These are phyloP conservation scores for Prochilodus magdalenae DNA, from an alignment of 2,113 vertebrate species.

Conservation along the genomic window DNA sequence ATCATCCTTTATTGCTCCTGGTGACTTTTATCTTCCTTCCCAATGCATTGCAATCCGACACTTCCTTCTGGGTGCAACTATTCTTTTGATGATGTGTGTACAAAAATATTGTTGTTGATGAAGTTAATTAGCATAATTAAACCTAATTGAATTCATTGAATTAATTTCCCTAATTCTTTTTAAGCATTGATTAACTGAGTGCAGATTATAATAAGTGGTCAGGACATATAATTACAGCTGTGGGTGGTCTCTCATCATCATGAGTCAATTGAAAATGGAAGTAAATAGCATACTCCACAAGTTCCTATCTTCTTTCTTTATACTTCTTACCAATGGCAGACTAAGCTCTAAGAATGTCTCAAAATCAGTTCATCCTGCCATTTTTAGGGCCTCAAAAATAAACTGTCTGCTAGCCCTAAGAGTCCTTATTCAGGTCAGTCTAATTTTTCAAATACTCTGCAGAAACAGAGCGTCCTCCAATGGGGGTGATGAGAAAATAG, in stretches of 20 bases:
- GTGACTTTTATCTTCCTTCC: too few species aligned
- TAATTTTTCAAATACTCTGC: conserved; percentile 52
- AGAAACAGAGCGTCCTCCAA: conserved; percentile 41
- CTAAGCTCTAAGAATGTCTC: neutral
- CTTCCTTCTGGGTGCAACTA: too few species aligned
- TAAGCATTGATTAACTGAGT: neutral
- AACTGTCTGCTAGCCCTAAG: conserved; percentile 10
- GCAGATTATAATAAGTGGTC: neutral
- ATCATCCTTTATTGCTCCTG: too few species aligned
- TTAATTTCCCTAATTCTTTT: neutral
- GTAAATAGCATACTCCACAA: too few species aligned
- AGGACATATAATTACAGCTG: neutral
- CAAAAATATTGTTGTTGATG: too few species aligned
- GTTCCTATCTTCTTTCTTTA: too few species aligned
- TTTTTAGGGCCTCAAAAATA: conserved; percentile 4
- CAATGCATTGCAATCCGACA: too few species aligned
- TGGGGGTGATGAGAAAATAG: conserved; percentile 45
- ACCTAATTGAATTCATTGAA: neutral
- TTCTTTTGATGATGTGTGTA: too few species aligned
- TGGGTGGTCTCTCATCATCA: neutral
- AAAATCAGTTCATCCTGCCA: neutral
- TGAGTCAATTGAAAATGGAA: neutral
- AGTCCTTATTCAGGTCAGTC: conserved; percentile 13
- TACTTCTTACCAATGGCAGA: neutral
- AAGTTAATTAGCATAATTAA: neutral